A percentile compares a stretch with the other conserved stretches of the same genome.
These are phyloP conservation scores for Rhinoraja longicauda DNA, from an alignment of 2,797 vertebrate species.

Conservation along the genomic window DNA sequence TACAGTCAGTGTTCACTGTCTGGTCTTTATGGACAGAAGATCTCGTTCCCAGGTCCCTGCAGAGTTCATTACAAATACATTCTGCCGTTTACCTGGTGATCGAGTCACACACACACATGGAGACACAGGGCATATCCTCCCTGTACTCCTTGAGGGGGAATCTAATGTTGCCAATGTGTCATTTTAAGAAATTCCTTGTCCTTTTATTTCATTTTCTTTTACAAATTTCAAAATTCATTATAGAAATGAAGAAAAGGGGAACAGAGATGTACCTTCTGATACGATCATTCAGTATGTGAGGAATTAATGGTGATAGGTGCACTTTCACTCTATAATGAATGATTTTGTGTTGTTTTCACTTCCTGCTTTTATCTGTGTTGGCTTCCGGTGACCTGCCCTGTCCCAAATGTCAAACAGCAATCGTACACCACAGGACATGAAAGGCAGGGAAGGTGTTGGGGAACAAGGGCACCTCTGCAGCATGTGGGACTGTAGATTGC, in stretches of 20 bases:
- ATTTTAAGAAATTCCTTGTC: neutral
- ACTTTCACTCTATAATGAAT: neutral
- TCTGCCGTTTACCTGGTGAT: neutral
- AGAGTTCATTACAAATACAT: neutral
- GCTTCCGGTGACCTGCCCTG: neutral
- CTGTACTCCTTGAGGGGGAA: slow-evolving; percentile 4
- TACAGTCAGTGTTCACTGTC: neutral
- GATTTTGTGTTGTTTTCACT: neutral
- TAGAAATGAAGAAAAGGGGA: neutral
- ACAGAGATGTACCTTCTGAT: neutral
- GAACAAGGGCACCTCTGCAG: neutral
- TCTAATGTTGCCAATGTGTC: neutral
- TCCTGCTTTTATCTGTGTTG: neutral
- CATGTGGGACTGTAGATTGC: neutral
- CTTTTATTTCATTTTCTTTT: slow-evolving; percentile 4
- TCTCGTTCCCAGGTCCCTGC: neutral
- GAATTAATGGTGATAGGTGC: neutral
- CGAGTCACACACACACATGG: neutral
- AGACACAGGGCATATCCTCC: neutral
- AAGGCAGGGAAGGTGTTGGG: neutral
- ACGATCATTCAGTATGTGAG: too few relatives aligned
- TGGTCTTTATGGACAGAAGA: neutral
- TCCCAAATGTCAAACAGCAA: neutral
- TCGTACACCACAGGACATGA: neutral
- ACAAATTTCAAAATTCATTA: too few relatives aligned